Base-by-base conservation (phyloP, 2,888 invertebrate genomes). In the Drosophila nr. medialis region DNA sequence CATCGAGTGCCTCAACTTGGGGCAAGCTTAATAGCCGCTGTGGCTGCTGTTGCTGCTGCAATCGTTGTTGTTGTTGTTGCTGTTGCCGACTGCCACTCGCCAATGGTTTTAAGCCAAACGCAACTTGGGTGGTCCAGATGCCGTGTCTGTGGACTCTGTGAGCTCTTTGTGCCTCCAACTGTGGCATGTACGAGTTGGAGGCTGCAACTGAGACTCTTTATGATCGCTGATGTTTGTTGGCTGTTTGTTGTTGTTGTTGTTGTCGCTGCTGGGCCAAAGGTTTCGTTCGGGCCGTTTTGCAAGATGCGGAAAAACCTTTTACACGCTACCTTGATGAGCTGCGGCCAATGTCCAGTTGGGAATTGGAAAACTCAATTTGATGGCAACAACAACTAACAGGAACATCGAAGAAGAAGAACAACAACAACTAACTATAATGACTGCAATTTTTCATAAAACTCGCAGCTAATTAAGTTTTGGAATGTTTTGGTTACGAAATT, bases 41-140 rank as follows among this genome's bases (percentile, higher is more conserved):
- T 59, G 36, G 73, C 38, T 13, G 65, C 40, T 11, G 61, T n/a
- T 62, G 59, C 18, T 29, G 67, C 21, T 58, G 71, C 50, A 45
- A 72, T 29, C 71, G 64, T 15, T 71, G 34, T 27, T 61, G 53
- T 29, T 60, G 64, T 36, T 66, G 48, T 58, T 53, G 56, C 51
- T 53, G 76, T 68, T 69, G 59, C 61, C 32, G 67, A 56, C 65
- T 77, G 78, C 71, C 65, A 77, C 77, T 77, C 69, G 68, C 67
- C 71, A 78, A 77, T 81, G 73, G 80, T 63, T 74, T 81, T 73
- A 75, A 76, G 83, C 75, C 81, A 80, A 73, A 75, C 73, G 72
- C 90, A 68, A 78, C 89, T 90, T 89, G 89, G 89, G 89, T 89
- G 89, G 89, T 89, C 90, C 86, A 80, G 78, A 75, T 87, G 86